Conservation (phyloP, 53 echinoderm and acorn worm genomes). For the Apostichopus leukothele region DNA sequence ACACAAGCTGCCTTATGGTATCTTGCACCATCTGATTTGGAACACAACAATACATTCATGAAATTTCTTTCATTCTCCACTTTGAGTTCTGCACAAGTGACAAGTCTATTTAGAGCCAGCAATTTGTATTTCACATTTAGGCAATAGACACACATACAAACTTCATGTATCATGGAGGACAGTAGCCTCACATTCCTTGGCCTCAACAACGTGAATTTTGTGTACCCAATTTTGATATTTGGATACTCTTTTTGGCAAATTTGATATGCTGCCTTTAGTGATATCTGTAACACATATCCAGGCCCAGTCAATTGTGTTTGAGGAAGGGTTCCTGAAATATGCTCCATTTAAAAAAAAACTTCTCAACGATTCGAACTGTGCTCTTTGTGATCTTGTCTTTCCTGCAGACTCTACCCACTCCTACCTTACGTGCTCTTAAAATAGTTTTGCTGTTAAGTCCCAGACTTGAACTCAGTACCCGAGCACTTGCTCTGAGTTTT, state of each 20-base stretch:
- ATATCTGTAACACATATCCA: slow-evolving; percentile 32
- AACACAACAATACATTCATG: slow-evolving; percentile 15
- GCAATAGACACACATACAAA: slow-evolving; percentile 21
- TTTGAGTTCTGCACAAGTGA: slow-evolving; percentile 27
- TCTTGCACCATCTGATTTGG: slow-evolving; percentile 22
- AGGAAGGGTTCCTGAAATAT: slow-evolving; percentile 27
- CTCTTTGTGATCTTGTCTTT: slow-evolving; percentile 30
- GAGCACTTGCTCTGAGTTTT: slow-evolving; percentile 8
- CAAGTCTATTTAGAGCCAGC: slow-evolving; percentile 1
- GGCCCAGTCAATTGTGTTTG: slow-evolving; percentile 24
- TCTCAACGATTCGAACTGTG: slow-evolving; percentile 4
- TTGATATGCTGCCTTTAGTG: slow-evolving; percentile 27
- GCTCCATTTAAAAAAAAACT: slow-evolving; percentile 28
- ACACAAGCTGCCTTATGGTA: slow-evolving; percentile 30
- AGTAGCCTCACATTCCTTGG: slow-evolving; percentile 21
- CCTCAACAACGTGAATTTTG: slow-evolving; percentile 12
- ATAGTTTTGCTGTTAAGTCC: slow-evolving; percentile 29
- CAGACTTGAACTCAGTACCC: background rate
- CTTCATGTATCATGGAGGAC: slow-evolving; percentile 22
- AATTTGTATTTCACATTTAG: slow-evolving; percentile 23
- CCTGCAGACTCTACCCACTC: slow-evolving; percentile 25
- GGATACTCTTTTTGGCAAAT: slow-evolving; percentile 33
- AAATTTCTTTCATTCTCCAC: slow-evolving; percentile 1
- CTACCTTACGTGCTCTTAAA: slow-evolving; percentile 20
- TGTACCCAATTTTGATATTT: slow-evolving; percentile 37